These are phyloP conservation scores for Himalopsyche tibetana DNA, from an alignment of 2,888 invertebrate species.

Conservation along the genomic window DNA sequence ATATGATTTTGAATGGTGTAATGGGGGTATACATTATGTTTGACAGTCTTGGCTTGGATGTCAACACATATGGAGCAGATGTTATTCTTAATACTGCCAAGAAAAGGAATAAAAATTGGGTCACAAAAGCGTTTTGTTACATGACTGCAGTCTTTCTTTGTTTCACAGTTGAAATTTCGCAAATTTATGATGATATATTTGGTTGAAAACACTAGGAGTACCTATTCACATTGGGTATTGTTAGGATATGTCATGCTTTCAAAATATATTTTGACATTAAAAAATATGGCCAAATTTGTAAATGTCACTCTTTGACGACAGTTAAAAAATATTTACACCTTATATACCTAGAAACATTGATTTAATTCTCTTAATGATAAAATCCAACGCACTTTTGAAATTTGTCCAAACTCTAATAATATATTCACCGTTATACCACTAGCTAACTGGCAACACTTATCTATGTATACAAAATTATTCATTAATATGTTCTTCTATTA, in stretches of 20 bases:
- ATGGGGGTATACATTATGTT: no score
- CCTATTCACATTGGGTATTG: background rate
- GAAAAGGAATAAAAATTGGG: no score
- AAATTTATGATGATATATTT: background rate
- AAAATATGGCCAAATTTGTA: conserved; percentile 54
- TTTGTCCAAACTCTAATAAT: conserved; percentile 63
- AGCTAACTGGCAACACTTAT: conserved; percentile 54
- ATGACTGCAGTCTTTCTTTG: background rate
- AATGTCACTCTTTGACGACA: conserved; percentile 59
- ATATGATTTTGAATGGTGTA: no score
- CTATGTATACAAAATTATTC: conserved; percentile 57
- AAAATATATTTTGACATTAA: conserved; percentile 39
- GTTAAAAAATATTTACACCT: conserved; percentile 50
- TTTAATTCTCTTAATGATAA: conserved; percentile 55
- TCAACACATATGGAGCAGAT: no score
- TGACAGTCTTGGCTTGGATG: no score
- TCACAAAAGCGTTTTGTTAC: no score
- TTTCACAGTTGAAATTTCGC: background rate
- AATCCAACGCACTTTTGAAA: conserved; percentile 66
- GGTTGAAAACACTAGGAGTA: no score
- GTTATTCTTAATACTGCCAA: no score
- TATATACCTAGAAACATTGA: conserved; percentile 49
- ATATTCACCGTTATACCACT: conserved; percentile 66
- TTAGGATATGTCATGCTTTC: conserved; percentile 61
- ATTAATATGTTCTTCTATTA: conserved; percentile 67